Evolutionary conservation across 1,140 invertebrate species (phyloP).

Genomic region (Akabosia matsudoensis): DNA sequence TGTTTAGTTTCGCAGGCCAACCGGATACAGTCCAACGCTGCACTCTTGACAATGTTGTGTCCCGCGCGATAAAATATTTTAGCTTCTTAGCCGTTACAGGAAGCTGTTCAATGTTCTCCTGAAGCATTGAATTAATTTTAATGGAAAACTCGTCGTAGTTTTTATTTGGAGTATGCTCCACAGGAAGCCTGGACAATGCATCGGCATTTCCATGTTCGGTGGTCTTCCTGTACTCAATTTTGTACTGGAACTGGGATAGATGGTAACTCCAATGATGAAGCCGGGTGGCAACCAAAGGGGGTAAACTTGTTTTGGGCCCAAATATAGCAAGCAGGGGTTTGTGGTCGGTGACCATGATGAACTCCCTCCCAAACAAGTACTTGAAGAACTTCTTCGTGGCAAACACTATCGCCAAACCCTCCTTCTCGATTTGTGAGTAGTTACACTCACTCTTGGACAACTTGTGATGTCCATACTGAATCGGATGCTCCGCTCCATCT

Average conservation of each 20-base stretch:
- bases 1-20: slow-evolving; percentile 24
- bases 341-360: slow-evolving; percentile 54
- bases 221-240: slow-evolving; percentile 48
- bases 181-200: slow-evolving; percentile 42
- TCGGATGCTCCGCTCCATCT: slow-evolving; percentile 49
- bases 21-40: slow-evolving; percentile 19
- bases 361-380: slow-evolving; percentile 52
- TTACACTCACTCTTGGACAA: slow-evolving; percentile 52
- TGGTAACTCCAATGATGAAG: slow-evolving; percentile 35
- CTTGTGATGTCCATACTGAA: slow-evolving; percentile 51
- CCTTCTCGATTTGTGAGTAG: slow-evolving; percentile 56
- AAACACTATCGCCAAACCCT: slow-evolving; percentile 53
- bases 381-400: slow-evolving; percentile 54
- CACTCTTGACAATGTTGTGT: slow-evolving; percentile 22
- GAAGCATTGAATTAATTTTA: background rate
- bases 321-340: slow-evolving; percentile 54
- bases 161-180: background rate
- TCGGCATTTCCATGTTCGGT: slow-evolving; percentile 32
- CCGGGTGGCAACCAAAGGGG: slow-evolving; percentile 49
- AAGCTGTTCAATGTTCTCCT: background rate
- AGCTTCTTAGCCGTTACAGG: slow-evolving; percentile 17
- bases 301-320: slow-evolving; percentile 48
- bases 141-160: background rate
- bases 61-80: background rate
- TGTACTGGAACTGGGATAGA: slow-evolving; percentile 42